phyloP scores from a whole-genome alignment of 2,113 vertebrate species.

The Sterrhoptilus dennistouni region DNA sequence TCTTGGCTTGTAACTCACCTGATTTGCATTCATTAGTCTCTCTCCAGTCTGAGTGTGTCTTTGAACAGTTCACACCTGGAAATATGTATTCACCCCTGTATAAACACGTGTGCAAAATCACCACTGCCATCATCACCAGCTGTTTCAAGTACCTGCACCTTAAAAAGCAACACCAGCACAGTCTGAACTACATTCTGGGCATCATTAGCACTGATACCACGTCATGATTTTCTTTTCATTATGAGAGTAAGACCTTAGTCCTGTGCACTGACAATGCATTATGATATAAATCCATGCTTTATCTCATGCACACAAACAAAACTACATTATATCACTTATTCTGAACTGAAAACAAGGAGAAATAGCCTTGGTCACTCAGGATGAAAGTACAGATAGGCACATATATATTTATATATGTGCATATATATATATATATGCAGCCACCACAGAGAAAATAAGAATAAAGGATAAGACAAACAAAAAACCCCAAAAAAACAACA shows the following conservation, averaged over 20 bases:
- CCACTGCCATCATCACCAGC: not conserved
- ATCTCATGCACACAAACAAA: not conserved
- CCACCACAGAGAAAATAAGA: not conserved
- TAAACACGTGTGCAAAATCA: not conserved
- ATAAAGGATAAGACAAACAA: not conserved
- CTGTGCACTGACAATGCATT: not conserved
- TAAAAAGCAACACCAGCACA: not conserved
- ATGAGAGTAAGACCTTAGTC: not conserved
- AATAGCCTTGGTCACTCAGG: not conserved
- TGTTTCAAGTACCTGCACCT: not conserved
- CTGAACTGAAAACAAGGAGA: not conserved
- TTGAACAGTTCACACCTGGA: not conserved
- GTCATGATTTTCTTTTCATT: not conserved
- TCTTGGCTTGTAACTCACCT: not conserved
- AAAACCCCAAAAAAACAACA: not conserved
- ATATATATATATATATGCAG: not conserved
- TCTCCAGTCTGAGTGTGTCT: not conserved
- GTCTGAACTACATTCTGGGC: not conserved
- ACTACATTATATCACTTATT: not conserved
- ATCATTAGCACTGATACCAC: not conserved
- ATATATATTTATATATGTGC: not conserved
- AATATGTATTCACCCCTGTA: accelerated
- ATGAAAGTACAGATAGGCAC: not conserved
- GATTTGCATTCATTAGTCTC: not conserved
- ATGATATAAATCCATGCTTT: not conserved